Conservation (phyloP, 2,888 invertebrate genomes). For the Steinernema carpocapsae region DNA sequence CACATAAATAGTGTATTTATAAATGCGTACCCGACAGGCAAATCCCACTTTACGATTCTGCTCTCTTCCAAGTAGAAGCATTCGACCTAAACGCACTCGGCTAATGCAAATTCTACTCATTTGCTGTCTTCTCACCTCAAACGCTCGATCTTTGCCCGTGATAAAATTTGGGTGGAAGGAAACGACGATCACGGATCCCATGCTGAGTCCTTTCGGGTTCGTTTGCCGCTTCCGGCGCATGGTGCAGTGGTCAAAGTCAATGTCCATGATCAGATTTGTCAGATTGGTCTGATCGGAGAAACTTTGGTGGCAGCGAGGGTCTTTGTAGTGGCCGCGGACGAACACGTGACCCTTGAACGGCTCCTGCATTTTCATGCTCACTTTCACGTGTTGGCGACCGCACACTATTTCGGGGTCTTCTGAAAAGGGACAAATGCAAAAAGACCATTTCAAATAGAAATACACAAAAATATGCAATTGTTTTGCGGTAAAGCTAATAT, state of each 20-base stretch:
- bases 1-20: background rate
- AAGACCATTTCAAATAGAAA: too few species aligned
- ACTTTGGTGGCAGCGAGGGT: constrained; percentile 38
- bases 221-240: constrained; percentile 38
- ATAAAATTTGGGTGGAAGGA: constrained; percentile 17
- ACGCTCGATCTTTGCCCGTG: background rate
- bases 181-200: constrained; percentile 21
- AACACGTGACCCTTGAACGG: constrained; percentile 37
- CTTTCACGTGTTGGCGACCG: constrained; percentile 2
- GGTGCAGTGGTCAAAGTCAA: constrained; percentile 40
- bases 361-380: background rate
- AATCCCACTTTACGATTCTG: constrained; percentile 26
- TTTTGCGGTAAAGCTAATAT: too few species aligned
- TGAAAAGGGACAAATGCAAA: too few species aligned
- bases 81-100: constrained; percentile 26
- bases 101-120: background rate
- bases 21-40: constrained; percentile 37
- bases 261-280: constrained; percentile 32
- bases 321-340: constrained; percentile 39
- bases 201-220: constrained; percentile 15
- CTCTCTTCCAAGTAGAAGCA: constrained; percentile 42
- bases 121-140: constrained; percentile 14
- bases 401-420: constrained; percentile 19
- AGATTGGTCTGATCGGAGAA: constrained; percentile 25
- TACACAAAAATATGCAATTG: too few species aligned